Base-by-base conservation (phyloP, 1,140 invertebrate species). In the Streblospio benedicti region DNA sequence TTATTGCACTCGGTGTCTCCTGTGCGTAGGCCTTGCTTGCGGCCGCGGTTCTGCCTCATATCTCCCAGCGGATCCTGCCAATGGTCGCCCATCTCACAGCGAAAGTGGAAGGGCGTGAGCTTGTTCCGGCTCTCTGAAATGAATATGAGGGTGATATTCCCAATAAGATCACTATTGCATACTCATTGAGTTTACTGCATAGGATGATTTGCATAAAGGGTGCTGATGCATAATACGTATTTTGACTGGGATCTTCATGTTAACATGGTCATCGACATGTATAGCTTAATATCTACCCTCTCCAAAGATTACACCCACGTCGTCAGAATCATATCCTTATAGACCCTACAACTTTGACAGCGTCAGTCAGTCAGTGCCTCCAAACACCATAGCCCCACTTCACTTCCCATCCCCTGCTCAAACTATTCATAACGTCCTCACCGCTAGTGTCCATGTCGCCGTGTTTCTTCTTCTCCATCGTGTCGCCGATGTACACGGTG, bases 21-120 rank as follows among this genome's bases (percentile, higher is more conserved):
- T n/a, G 56, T 47, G 38, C 38, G 25, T 16, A 57, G 30, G 25
- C 30, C 30, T 27, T 57, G n/a, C n/a, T n/a, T n/a, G n/a, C n/a
- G n/a, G n/a, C n/a, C n/a, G n/a, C n/a, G 33, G 56, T 43, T 31
- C 20, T 38, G 16, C 43, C 33, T 57, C 45, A 47, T 28, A 4
- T 28, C 30, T n/a, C 27, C 16, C 14, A 30, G 44, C n/a, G 28
- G 43, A 30, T 57, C 44, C 14, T 45, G 28, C 56, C 56, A 57
- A 41, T 44, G 43, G 44, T 57, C 56, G 20, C 56, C 56, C 20
- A 57, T n/a, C 5, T 57, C 56, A 32, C 56, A 57, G 27, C 47
- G 38, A 28, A 57, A 57, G 9, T 47, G 45, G 23, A 47, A 23
- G 23, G 25, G 16, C 23, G 9, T 23, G 30, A 23, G n/a, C n/a